Base-by-base conservation (phyloP, 2,797 vertebrate species). In the Neomorphus geoffroyi region DNA sequence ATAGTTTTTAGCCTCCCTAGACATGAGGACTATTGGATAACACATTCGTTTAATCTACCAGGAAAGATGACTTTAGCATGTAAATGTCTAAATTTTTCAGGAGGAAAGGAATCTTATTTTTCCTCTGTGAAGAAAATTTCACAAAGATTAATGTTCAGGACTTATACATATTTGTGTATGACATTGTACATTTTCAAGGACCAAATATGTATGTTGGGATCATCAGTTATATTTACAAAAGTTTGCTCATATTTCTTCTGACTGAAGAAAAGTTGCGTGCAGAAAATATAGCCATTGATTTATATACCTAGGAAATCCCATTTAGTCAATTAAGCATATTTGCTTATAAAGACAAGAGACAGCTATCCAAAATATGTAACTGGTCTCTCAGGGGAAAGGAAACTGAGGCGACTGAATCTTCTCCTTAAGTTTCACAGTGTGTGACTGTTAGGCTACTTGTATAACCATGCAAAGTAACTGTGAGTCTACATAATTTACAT, bases 31-130 rank as follows among this genome's bases (percentile, higher is more conserved):
- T 60, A 33, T 24, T 75, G 33, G 57, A 53, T 5, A 96, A 70
- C 16, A 91, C 72, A 85, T 90, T 83, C 19, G 57, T 94, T 94
- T 84, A 67, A 90, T 88, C 80, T 79, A 45, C 23, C 17, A 81
- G 70, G 54, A 88, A 87, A 93, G 46, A 73, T 28, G 0, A 70
- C 39, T 72, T 65, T 37, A 21, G 10, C 12, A 46, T 92, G 16
- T 70, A 91, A 45, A 54, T 4, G 77, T 80, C 43, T 82, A 54
- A 61, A 61, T 77, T 66, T 69, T 62, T 83, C n/a, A 85, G 16
- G 24, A 61, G 16, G 13, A 74, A 90, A 80, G n/a, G 19, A 48
- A 56, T 69, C 9, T 71, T 58, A 21, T 46, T 84, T 89, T 86
- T 58, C 7, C 3, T 74, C 27, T 37, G 11, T 57, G 23, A 90